phyloP scores from a whole-genome alignment of 1,140 invertebrate genomes.

The Nasonia giraulti region DNA sequence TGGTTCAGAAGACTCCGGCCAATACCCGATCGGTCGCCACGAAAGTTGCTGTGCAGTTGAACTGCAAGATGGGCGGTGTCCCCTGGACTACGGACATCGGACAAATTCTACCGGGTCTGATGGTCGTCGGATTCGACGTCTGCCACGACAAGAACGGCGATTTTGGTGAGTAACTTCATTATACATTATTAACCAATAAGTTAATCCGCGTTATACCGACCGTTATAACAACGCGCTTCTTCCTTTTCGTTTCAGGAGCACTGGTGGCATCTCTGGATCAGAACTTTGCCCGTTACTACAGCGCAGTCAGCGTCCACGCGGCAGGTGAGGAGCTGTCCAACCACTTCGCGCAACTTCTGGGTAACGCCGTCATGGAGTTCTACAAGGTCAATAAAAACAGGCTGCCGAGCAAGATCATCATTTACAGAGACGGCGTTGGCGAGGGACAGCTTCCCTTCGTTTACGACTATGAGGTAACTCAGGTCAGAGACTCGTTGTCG shows the following conservation, averaged over 20 bases:
- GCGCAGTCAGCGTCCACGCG: conserved; percentile 79
- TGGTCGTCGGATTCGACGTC: conserved; percentile 92
- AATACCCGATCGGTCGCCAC: conserved; percentile 84
- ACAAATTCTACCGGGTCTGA: conserved; percentile 71
- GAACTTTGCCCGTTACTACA: conserved; percentile 80
- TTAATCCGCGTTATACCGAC: background rate
- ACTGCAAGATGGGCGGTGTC: conserved; percentile 91
- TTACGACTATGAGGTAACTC: conserved; percentile 76
- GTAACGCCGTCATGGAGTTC: conserved; percentile 73
- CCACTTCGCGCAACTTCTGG: conserved; percentile 77
- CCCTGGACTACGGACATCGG: conserved; percentile 85
- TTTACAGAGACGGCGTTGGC: conserved; percentile 88
- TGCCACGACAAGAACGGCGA: conserved; percentile 84
- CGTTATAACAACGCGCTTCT: background rate
- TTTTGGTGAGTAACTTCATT: conserved; percentile 71
- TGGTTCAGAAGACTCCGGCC: conserved; percentile 71
- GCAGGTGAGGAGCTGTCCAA: conserved; percentile 82
- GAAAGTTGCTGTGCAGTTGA: conserved; percentile 91
- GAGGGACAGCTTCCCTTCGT: conserved; percentile 87
- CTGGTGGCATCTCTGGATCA: conserved; percentile 86
- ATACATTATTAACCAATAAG: background rate
- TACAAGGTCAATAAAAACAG: conserved; percentile 60
- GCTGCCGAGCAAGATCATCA: conserved; percentile 78
- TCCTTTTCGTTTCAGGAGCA: conserved; percentile 68
- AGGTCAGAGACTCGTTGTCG: conserved; percentile 74